Conservation (phyloP, 2,113 vertebrate species). For the Psophia crepitans region DNA sequence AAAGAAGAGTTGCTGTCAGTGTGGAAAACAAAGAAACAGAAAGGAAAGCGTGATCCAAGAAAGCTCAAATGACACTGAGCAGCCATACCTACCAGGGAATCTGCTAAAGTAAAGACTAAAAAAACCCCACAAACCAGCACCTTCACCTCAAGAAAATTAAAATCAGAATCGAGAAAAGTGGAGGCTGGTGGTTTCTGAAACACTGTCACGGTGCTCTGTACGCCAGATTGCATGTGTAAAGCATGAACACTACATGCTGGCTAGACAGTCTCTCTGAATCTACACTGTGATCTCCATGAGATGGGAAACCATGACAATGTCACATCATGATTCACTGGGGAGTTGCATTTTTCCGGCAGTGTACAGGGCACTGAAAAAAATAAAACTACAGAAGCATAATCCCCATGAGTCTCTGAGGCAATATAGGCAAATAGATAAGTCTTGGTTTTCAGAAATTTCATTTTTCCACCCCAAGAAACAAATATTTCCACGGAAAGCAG, state of each 20-base stretch:
- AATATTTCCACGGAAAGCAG: not conserved
- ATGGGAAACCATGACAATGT: not conserved
- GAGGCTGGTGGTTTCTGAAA: not conserved
- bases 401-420: not conserved
- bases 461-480: not conserved
- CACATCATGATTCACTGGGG: not conserved
- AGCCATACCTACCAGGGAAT: not conserved
- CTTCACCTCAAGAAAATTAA: not conserved
- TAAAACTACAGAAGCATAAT: slow-evolving; percentile 2
- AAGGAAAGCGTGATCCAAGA: slow-evolving; percentile 39
- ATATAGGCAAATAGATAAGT: not conserved
- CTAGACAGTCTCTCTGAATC: not conserved
- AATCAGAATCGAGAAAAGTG: not conserved
- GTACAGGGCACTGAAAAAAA: not conserved
- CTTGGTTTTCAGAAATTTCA: not conserved
- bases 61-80: not conserved
- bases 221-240: accelerated
- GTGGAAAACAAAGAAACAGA: slow-evolving; percentile 19
- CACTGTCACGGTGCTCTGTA: not conserved
- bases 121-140: not conserved
- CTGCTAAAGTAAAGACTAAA: not conserved
- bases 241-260: not conserved
- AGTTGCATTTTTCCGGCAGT: not conserved
- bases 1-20: slow-evolving; percentile 30
- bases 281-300: not conserved